These are phyloP conservation scores for Gobio occitaniae DNA, from an alignment of 2,797 vertebrate species.

Conservation along the genomic window DNA sequence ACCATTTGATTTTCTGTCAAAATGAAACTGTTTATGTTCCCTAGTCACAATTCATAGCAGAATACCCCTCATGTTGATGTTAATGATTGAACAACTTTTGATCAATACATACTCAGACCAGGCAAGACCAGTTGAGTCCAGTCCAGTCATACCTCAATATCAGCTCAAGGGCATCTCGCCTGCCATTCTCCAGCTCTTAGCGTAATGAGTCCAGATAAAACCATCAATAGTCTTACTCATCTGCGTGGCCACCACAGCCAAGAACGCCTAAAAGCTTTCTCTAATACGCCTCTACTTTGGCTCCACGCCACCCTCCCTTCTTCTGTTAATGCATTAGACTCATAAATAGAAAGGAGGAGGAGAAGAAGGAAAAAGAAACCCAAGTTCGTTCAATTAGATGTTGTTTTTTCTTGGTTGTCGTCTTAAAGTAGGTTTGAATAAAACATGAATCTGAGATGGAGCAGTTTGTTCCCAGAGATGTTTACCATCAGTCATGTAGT, in stretches of 20 bases:
- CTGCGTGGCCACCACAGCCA: conserved; percentile 65
- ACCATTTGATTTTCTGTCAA: background rate
- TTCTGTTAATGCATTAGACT: conserved; percentile 66
- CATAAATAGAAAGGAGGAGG: conserved; percentile 50
- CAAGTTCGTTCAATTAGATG: conserved; percentile 60
- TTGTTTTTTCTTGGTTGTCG: background rate
- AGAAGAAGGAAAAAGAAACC: conserved; percentile 37
- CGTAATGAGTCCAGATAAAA: conserved; percentile 83
- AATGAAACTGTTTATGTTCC: background rate
- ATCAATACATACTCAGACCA: conserved; percentile 14
- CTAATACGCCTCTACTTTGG: conserved; percentile 75
- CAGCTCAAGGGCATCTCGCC: conserved; percentile 77
- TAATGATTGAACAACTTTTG: conserved; percentile 49
- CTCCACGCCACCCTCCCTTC: conserved; percentile 69
- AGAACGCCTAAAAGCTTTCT: conserved; percentile 81
- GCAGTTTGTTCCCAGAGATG: conserved; percentile 29
- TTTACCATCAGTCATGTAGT: background rate
- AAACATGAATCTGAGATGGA: conserved; percentile 39
- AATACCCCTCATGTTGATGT: conserved; percentile 13
- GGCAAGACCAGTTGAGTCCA: conserved; percentile 54
- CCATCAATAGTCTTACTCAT: conserved; percentile 79
- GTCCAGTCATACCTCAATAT: conserved; percentile 69
- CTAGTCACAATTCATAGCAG: conserved; percentile 4
- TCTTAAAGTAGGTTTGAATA: conserved; percentile 30
- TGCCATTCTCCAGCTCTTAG: conserved; percentile 78